phyloP scores from a whole-genome alignment of 2,888 invertebrate genomes.

The Amphipoea lucens region DNA sequence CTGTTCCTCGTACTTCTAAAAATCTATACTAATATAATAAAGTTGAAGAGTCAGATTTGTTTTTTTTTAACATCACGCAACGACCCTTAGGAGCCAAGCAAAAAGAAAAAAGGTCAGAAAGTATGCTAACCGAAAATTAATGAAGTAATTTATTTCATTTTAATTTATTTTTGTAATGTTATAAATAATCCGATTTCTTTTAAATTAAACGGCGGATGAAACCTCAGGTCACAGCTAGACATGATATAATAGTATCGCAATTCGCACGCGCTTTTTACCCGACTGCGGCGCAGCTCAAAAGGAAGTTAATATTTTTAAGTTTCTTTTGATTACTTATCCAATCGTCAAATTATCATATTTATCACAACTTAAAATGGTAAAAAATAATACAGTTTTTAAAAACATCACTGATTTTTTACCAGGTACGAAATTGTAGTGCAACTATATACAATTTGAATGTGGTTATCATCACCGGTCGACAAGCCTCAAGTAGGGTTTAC shows the following conservation, averaged over 20 bases:
- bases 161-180: no score
- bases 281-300: neutral
- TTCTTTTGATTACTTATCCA: neutral
- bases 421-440: neutral
- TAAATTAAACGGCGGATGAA: neutral
- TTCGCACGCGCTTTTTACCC: neutral
- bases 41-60: no score
- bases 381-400: neutral
- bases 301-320: neutral
- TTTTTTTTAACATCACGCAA: neutral
- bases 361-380: neutral
- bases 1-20: no score
- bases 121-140: neutral
- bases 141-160: neutral
- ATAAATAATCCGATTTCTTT: no score
- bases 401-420: neutral
- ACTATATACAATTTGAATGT: slow-evolving; percentile 28
- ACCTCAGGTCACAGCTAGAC: neutral
- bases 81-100: neutral
- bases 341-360: neutral
- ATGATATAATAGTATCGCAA: neutral
- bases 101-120: neutral
- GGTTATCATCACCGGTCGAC: slow-evolving; percentile 39
- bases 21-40: no score
- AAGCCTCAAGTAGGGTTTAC: slow-evolving; percentile 31